A percentile compares a stretch with the other conserved stretches of the same genome.
phyloP scores from a whole-genome alignment of 1,140 invertebrate species.

The Drosophila pallidifrons region DNA sequence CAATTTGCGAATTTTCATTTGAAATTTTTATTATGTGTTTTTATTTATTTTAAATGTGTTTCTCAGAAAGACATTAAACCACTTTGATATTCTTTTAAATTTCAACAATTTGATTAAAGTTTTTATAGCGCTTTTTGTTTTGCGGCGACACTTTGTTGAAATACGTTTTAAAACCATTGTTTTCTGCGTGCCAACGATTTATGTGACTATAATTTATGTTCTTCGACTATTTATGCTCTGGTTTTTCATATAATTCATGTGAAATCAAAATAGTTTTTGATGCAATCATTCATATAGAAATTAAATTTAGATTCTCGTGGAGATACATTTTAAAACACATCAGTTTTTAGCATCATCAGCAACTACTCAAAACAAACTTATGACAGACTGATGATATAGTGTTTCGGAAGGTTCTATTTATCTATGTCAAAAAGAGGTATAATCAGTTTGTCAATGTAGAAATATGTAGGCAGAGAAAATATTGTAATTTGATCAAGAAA shows the following conservation, averaged over 20 bases:
- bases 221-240: constrained; percentile 9
- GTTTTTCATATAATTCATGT: constrained; percentile 1
- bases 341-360: background rate
- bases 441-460: background rate
- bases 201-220: constrained; percentile 16
- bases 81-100: constrained; percentile 1
- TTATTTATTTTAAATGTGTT: background rate
- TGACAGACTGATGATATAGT: constrained; percentile 6
- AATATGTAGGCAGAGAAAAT: too few species aligned
- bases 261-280: constrained; percentile 16
- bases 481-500: too few species aligned
- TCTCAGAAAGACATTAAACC: constrained; percentile 1
- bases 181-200: constrained; percentile 7
- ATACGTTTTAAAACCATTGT: constrained; percentile 1
- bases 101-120: constrained; percentile 8
- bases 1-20: background rate
- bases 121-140: background rate
- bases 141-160: constrained; percentile 9
- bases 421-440: background rate
- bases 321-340: constrained; percentile 6
- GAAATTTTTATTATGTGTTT: background rate
- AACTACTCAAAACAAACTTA: background rate
- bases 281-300: constrained; percentile 10
- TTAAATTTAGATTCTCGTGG: constrained; percentile 4
- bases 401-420: too few species aligned